These are phyloP conservation scores for Amiota minor DNA, from an alignment of 2,888 invertebrate species.

Conservation along the genomic window DNA sequence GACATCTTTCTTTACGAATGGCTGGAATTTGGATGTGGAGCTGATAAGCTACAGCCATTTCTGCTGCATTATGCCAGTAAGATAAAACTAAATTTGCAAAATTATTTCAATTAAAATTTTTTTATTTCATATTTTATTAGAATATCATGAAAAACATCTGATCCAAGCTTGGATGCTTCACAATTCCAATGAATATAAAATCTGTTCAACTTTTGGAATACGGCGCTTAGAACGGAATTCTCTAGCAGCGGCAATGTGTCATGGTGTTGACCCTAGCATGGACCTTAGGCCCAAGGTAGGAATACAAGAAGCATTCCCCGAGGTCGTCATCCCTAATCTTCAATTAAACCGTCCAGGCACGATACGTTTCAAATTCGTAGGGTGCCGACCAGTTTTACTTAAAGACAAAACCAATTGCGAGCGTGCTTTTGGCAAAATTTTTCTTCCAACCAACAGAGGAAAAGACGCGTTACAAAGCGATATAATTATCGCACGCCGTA, in stretches of 20 bases:
- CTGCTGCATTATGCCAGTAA: slow-evolving; percentile 68
- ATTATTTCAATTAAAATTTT: background rate
- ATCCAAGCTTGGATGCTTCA: slow-evolving; percentile 53
- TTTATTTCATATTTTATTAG: slow-evolving; percentile 42
- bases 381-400: slow-evolving; percentile 67
- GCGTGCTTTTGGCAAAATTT: slow-evolving; percentile 37
- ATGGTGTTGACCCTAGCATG: slow-evolving; percentile 69
- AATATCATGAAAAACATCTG: slow-evolving; percentile 59
- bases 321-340: slow-evolving; percentile 59
- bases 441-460: slow-evolving; percentile 51
- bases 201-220: slow-evolving; percentile 63
- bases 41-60: slow-evolving; percentile 68
- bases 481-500: slow-evolving; percentile 69
- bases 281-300: slow-evolving; percentile 58
- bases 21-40: slow-evolving; percentile 69
- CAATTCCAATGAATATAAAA: slow-evolving; percentile 58
- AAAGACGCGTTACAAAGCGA: slow-evolving; percentile 55
- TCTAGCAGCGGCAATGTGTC: slow-evolving; percentile 64
- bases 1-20: slow-evolving; percentile 73
- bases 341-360: slow-evolving; percentile 63
- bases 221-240: slow-evolving; percentile 68
- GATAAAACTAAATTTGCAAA: slow-evolving; percentile 27
- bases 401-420: slow-evolving; percentile 57
- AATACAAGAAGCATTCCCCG: slow-evolving; percentile 60
- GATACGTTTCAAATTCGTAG: slow-evolving; percentile 71